Evolutionary conservation across 2,797 vertebrate species (phyloP).

Genomic region (Enteromius anoplus): DNA sequence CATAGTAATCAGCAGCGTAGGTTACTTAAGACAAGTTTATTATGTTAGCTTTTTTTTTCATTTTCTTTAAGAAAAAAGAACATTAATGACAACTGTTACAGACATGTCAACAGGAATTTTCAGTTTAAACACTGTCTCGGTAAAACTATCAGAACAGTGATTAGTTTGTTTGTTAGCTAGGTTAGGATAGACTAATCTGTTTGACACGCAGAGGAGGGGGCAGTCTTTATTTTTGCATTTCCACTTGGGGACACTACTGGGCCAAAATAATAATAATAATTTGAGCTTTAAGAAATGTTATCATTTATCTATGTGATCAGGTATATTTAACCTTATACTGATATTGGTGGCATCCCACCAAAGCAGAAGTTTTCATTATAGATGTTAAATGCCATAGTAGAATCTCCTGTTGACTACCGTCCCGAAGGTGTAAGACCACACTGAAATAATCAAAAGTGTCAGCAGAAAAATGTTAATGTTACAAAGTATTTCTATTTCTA

Average conservation of each 20-base stretch:
- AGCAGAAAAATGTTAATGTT: background rate
- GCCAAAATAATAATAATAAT: background rate
- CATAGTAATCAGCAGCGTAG: constrained; percentile 68
- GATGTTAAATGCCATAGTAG: background rate
- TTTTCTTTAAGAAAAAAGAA: background rate
- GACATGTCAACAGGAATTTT: background rate
- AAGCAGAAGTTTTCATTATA: background rate
- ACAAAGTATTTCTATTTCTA: background rate
- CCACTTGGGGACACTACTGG: background rate
- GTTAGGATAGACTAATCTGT: background rate
- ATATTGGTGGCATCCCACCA: background rate
- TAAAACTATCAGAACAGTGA: background rate
- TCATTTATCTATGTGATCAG: background rate
- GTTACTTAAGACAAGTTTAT: background rate
- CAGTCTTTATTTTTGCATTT: background rate
- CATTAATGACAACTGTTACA: background rate
- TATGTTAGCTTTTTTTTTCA: background rate
- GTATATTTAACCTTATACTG: background rate
- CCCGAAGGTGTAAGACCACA: background rate
- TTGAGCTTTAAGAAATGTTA: background rate
- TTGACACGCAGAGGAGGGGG: background rate
- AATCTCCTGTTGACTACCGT: background rate
- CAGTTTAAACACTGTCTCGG: background rate
- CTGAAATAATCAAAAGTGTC: background rate
- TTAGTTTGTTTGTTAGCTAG: background rate